Base-by-base conservation (phyloP, 2,888 invertebrate genomes). In the Dasysyrphus tricinctus region DNA sequence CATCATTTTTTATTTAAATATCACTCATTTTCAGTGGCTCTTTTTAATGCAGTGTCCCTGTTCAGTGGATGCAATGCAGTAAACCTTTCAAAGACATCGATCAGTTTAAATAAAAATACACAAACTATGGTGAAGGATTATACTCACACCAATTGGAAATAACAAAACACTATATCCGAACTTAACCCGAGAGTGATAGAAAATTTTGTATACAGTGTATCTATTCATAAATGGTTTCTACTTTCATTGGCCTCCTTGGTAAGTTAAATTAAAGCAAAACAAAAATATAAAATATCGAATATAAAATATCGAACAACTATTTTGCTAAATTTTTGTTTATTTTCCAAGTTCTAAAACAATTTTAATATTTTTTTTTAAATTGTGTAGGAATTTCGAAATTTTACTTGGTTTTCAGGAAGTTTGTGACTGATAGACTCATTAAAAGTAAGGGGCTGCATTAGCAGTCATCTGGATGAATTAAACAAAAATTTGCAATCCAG, bases 171-270 rank as follows among this genome's bases (percentile, higher is more conserved):
- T 37, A 37, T 67, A 49, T 12, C 8, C 47, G 34, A 67, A 67
- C 67, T 67, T 34, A 74, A 61, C 14, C 73, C 73, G 44, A 70
- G 70, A 67, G 79, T 79, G 86, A 82, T 82, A 86, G 74, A 82
- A 86, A 57, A 59, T 72, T 73, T 79, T 75, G 65, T 63, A 82
- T 75, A 75, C 82, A 75, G 82, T 82, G 87, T 83, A 79, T 87
- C 73, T 83, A 76, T 87, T 67, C 79, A 89, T 92, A 92, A 92
- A 92, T 92, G 92, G 93, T 93, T 92, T 93, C 92, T 92, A 93
- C 92, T 92, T 92, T 92, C 89, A 92, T 92, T 88, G 91, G 92
- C 89, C 91, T 92, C 91, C 90, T 93, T 90, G 92, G 92, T 93
- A 89, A 89, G 91, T 88, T 32, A 16, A 7, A 80, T n/a, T 44